These are phyloP conservation scores for Ichneumoninae sp. DNA, from an alignment of 2,888 invertebrate genomes.

Conservation along the genomic window DNA sequence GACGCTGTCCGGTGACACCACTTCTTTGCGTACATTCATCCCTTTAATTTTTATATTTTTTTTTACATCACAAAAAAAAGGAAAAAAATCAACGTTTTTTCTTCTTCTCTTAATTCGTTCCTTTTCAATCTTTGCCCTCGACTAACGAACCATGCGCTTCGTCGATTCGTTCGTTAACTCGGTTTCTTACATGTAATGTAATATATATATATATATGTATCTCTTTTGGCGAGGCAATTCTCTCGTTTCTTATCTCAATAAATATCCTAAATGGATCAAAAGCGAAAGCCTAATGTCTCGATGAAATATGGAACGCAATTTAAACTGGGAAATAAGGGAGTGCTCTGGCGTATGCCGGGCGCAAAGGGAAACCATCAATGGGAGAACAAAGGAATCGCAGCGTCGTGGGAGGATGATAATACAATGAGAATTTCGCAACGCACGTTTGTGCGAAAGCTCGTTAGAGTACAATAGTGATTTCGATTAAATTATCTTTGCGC, in stretches of 20 bases:
- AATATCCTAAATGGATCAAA: neutral
- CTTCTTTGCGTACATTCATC: conserved; percentile 63
- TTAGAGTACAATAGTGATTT: neutral
- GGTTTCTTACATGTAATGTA: neutral
- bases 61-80: neutral
- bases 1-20: conserved; percentile 65
- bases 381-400: conserved; percentile 25
- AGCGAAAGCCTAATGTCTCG: conserved; percentile 15
- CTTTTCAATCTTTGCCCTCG: conserved; percentile 28
- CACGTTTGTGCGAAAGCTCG: conserved; percentile 4
- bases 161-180: neutral
- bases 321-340: neutral
- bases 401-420: neutral
- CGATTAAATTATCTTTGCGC: neutral
- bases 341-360: neutral
- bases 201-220: neutral
- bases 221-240: conserved; percentile 35
- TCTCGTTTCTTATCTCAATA: conserved; percentile 1
- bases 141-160: neutral
- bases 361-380: conserved; percentile 15
- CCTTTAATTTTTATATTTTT: conserved; percentile 35
- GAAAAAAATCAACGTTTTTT: neutral
- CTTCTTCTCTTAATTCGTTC: neutral
- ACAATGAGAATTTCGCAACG: conserved; percentile 43
- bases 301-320: conserved; percentile 9